phyloP scores from a whole-genome alignment of 2,888 invertebrate genomes.

The Nasonovia ribisnigri region DNA sequence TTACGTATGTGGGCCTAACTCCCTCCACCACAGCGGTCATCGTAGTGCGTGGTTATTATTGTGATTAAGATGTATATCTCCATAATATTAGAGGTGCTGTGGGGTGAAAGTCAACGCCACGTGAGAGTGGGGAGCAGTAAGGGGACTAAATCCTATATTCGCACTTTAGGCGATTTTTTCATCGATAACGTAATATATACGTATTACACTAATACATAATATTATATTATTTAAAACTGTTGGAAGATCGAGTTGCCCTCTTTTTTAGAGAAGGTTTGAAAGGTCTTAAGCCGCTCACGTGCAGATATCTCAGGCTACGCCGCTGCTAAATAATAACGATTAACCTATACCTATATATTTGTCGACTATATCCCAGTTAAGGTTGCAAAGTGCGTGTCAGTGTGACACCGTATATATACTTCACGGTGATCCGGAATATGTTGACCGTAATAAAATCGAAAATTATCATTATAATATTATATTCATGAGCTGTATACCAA shows the following conservation, averaged over 20 bases:
- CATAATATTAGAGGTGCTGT: background rate
- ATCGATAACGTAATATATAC: background rate
- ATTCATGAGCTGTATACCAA: background rate
- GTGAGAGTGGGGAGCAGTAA: background rate
- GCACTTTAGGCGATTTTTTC: background rate
- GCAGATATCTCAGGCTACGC: background rate
- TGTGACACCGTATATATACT: conserved; percentile 23
- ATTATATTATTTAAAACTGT: background rate
- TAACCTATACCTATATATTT: background rate
- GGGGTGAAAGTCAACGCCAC: background rate
- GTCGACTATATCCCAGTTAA: background rate
- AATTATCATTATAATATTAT: background rate
- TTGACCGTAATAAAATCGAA: background rate
- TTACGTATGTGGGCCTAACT: conserved; percentile 11
- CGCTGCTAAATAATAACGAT: background rate
- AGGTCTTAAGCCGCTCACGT: background rate
- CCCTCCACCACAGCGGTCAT: background rate
- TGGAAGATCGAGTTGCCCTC: background rate
- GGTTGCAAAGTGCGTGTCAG: conserved; percentile 13
- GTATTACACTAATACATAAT: background rate
- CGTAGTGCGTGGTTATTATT: background rate
- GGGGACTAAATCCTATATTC: background rate
- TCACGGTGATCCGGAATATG: conserved; percentile 44
- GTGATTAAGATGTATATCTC: background rate
- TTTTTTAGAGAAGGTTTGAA: background rate